Base-by-base conservation (phyloP, 2,113 vertebrate genomes). In the Pitta sordida region DNA sequence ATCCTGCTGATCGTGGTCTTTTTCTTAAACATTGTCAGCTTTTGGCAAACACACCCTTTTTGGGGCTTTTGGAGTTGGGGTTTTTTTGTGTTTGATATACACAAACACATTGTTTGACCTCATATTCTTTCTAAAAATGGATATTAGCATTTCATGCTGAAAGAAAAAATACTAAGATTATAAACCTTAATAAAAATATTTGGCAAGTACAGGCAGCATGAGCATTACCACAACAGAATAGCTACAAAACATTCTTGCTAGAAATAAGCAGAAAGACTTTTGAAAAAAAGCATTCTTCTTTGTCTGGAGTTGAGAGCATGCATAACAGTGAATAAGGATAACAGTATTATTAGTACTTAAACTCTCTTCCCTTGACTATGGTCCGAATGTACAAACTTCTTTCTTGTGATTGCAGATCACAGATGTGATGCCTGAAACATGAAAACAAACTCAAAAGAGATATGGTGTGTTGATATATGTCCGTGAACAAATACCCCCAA, bases 391-490 rank as follows among this genome's bases (percentile, higher is more conserved):
- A 49, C 4, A 92, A 73, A 3, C 0, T n/a, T n/a, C 16, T 59
- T 2, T 18, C 18, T 20, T 13, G 2, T 36, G 43, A 53, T 21
- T 65, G 27, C 20, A 93, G 68, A 43, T 30, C 16, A 37, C 3
- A 82, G 30, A 44, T 19, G 17, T 44, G 13, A 48, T 17, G 7
- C 23, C 15, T 85, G 62, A 77, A 84, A 73, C 15, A 15, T 27
- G 21, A 84, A 86, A 73, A n/a, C 5, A 43, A 24, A 48, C 15
- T 81, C 69, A 92, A 30, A 81, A 56, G 12, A 17, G 29, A 43
- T 13, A 34, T 3, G 7, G 6, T 51, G 20, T 32, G 46, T 32
- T 0, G 0, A 55, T 32, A 37, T 2, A 11, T 8, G 13, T 44
- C 6, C 8, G 5, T 39, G n/a, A 43, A 20, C 30, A 18, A 74